Percentiles rank a stretch among this genome's conserved stretches.
These are phyloP conservation scores for Clivina fossor DNA, from an alignment of 2,888 invertebrate species.

Conservation along the genomic window DNA sequence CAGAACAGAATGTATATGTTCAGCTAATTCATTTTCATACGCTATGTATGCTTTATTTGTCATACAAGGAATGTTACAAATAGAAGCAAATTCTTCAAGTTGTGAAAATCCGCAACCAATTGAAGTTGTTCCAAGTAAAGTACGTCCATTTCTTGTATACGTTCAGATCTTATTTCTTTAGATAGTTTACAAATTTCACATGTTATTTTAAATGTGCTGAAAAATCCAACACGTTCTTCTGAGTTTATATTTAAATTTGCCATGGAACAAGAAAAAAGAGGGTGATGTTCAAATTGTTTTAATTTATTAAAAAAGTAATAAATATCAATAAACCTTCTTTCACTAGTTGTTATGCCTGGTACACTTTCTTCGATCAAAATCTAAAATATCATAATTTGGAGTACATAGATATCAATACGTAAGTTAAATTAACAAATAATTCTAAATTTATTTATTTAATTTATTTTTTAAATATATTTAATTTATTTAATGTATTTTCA, in stretches of 20 bases:
- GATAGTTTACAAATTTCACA: slow-evolving; percentile 1
- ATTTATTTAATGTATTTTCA: not conserved
- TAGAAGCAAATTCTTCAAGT: slow-evolving; percentile 1
- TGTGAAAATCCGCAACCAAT: slow-evolving; percentile 30
- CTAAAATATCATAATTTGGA: slow-evolving; percentile 1
- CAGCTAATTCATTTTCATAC: slow-evolving; percentile 6
- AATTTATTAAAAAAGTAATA: slow-evolving; percentile 12
- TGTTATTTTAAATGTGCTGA: slow-evolving; percentile 3
- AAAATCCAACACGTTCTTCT: slow-evolving; percentile 2
- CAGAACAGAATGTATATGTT: slow-evolving; percentile 6
- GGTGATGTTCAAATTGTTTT: slow-evolving; percentile 9
- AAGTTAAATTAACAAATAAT: too few species aligned
- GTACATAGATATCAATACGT: too few species aligned
- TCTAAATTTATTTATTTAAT: not conserved
- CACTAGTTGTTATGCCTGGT: not conserved
- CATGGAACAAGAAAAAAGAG: slow-evolving; percentile 8
- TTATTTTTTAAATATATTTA: not conserved
- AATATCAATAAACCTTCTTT: slow-evolving; percentile 1
- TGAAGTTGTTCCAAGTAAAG: slow-evolving; percentile 21
- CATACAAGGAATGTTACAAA: slow-evolving; percentile 9
- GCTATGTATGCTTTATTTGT: slow-evolving; percentile 1
- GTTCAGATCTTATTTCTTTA: slow-evolving; percentile 6
- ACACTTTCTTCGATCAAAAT: not conserved
- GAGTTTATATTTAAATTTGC: slow-evolving; percentile 3
- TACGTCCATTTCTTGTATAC: slow-evolving; percentile 4